Base-by-base conservation (phyloP, 2,888 invertebrate genomes). In the Ceriagrion tenellum region DNA sequence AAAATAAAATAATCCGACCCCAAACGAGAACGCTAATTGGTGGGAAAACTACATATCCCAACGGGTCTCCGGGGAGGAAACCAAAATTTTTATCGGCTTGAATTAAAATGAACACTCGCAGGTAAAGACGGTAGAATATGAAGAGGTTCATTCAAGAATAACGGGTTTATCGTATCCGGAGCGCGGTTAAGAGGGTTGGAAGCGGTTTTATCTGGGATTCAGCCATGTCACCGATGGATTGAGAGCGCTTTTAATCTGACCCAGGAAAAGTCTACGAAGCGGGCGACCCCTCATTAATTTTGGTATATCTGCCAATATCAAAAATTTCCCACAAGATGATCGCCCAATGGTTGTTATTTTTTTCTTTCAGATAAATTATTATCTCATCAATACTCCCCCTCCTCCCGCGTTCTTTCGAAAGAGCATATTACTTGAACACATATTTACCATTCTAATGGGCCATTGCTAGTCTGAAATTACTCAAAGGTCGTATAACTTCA, bases 71-170 rank as follows among this genome's bases (percentile, higher is more conserved):
- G 59, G 30, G 30, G 30, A 81, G 35, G 18, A 81, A 35, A 81
- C 35, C 10, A 81, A 81, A 81, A 35, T 35, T 81, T 81, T 81
- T 10, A 13, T 30, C 30, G 81, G 81, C 12, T 47, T 47, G 8
- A 69, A 69, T 26, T 69, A 69, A 69, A 13, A 35, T 35, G n/a
- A 81, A 81, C 81, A 35, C 81, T 30, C 35, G 13, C 81, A 35
- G 10, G 81, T 35, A 81, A 81, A 81, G 81, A 81, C 69, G 69
- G n/a, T 69, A n/a, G 69, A 69, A 26, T 69, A 16, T 81, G 35
- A 81, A 81, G 81, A 81, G 81, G 69, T 26, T n/a, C 69, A 26
- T 69, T 69, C 69, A 69, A 69, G 35, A 81, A 81, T 35, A 81
- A 81, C 30, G 81, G 26, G 16, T 35, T 35, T 81, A 69, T 59